Percentiles rank a stretch among this genome's conserved stretches.
Evolutionary conservation across 2,888 invertebrate genomes (phyloP).

Genomic region (Elegia similella): DNA sequence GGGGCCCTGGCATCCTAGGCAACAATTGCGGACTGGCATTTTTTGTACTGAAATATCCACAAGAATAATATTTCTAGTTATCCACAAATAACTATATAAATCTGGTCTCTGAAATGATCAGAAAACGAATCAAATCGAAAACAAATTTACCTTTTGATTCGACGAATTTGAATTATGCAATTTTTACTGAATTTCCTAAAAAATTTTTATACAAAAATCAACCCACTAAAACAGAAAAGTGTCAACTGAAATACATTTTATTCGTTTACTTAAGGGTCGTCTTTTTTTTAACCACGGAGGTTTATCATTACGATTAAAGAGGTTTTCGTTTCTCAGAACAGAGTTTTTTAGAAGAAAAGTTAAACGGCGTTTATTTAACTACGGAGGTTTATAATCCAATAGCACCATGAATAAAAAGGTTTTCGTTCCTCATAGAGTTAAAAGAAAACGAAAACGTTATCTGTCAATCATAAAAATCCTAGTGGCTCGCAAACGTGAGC

Average conservation of each 20-base stretch:
- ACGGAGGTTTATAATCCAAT: too few species aligned
- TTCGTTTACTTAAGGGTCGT: background rate
- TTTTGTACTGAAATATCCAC: slow-evolving; percentile 20
- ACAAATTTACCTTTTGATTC: background rate
- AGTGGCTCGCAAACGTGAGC: too few species aligned
- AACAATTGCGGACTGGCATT: slow-evolving; percentile 73
- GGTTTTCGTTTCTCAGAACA: too few species aligned
- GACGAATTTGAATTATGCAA: background rate
- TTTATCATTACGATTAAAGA: too few species aligned
- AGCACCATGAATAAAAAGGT: too few species aligned
- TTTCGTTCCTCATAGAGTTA: too few species aligned
- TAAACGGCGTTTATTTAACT: too few species aligned
- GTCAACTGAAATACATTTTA: background rate
- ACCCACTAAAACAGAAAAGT: background rate
- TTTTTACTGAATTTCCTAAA: slow-evolving; percentile 4
- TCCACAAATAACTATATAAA: too few species aligned
- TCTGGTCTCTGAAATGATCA: too few species aligned
- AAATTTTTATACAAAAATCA: background rate
- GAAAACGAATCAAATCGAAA: background rate
- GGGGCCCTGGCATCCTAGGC: slow-evolving; percentile 62
- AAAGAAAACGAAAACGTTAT: too few species aligned
- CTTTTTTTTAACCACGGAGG: background rate
- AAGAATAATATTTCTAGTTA: background rate
- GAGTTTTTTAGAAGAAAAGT: too few species aligned
- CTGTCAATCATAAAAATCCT: too few species aligned